Evolutionary conservation across 2,888 invertebrate species (phyloP).

Genomic region (Agrochola litura): DNA sequence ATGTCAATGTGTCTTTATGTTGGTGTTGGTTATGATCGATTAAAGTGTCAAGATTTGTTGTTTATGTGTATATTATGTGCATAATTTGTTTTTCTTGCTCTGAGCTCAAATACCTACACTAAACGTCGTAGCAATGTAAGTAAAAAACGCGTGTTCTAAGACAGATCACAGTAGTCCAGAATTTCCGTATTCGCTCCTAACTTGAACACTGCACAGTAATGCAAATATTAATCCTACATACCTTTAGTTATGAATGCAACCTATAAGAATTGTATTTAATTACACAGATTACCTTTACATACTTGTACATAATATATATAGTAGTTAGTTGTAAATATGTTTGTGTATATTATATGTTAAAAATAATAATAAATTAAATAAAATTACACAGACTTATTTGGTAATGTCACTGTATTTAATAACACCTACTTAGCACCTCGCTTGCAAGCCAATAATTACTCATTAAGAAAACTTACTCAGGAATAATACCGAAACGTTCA

Average conservation of each 20-base stretch:
- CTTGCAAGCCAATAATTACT: slow-evolving; percentile 6
- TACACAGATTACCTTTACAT: too few species aligned
- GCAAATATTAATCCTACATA: slow-evolving; percentile 12
- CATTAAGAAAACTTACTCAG: slow-evolving; percentile 37
- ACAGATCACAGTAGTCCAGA: not conserved
- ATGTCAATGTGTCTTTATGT: slow-evolving; percentile 64
- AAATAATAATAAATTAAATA: too few species aligned
- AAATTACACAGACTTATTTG: slow-evolving; percentile 26
- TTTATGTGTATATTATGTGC: slow-evolving; percentile 25
- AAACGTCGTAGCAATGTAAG: not conserved
- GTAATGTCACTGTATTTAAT: slow-evolving; percentile 26
- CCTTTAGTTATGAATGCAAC: slow-evolving; percentile 2
- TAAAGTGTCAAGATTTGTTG: slow-evolving; percentile 39
- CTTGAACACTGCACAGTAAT: not conserved
- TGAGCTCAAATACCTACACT: not conserved
- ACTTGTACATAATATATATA: too few species aligned
- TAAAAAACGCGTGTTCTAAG: not conserved
- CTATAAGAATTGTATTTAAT: too few species aligned
- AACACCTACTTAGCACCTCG: slow-evolving; percentile 5
- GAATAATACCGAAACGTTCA: not conserved
- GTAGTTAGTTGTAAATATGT: too few species aligned
- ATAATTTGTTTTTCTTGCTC: slow-evolving; percentile 16
- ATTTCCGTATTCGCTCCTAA: slow-evolving; percentile 13
- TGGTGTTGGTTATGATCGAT: slow-evolving; percentile 54
- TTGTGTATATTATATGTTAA: too few species aligned